These are phyloP conservation scores for Amphipyra berbera DNA, from an alignment of 2,888 invertebrate species.

Conservation along the genomic window DNA sequence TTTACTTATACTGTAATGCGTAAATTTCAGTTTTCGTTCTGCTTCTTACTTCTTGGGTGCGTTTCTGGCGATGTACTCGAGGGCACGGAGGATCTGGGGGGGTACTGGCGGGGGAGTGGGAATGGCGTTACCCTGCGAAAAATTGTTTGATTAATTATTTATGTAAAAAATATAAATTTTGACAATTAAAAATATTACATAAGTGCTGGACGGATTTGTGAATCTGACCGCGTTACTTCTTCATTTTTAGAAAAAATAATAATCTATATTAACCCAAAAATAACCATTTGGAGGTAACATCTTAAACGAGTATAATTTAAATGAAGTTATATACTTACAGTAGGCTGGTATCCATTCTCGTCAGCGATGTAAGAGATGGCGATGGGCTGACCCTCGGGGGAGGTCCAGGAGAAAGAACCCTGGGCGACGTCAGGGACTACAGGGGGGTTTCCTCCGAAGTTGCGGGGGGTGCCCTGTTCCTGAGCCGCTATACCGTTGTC, in stretches of 20 bases:
- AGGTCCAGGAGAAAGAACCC: conserved; percentile 88
- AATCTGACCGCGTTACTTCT: too few species aligned
- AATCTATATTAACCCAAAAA: too few species aligned
- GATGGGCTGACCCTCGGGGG: conserved; percentile 90
- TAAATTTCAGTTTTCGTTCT: conserved; percentile 37
- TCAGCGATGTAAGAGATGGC: conserved; percentile 91
- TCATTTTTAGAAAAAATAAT: too few species aligned
- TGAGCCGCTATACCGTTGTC: conserved; percentile 91
- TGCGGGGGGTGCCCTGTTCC: conserved; percentile 87
- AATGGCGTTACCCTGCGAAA: conserved; percentile 77
- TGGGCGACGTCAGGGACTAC: conserved; percentile 78
- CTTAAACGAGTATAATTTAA: too few species aligned
- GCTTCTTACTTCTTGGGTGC: conserved; percentile 59
- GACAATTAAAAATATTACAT: not conserved
- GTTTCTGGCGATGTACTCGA: conserved; percentile 71
- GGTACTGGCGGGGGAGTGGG: conserved; percentile 88
- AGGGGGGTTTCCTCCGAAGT: conserved; percentile 81
- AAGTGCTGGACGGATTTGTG: too few species aligned
- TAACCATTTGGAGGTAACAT: too few species aligned
- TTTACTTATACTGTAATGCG: conserved; percentile 40
- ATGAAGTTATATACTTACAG: conserved; percentile 70
- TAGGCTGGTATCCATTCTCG: conserved; percentile 92
- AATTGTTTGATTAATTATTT: conserved; percentile 7
- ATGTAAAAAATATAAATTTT: not conserved
- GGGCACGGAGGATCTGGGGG: conserved; percentile 80